phyloP scores from a whole-genome alignment of 2,888 invertebrate species.

The Acronicta leporina region DNA sequence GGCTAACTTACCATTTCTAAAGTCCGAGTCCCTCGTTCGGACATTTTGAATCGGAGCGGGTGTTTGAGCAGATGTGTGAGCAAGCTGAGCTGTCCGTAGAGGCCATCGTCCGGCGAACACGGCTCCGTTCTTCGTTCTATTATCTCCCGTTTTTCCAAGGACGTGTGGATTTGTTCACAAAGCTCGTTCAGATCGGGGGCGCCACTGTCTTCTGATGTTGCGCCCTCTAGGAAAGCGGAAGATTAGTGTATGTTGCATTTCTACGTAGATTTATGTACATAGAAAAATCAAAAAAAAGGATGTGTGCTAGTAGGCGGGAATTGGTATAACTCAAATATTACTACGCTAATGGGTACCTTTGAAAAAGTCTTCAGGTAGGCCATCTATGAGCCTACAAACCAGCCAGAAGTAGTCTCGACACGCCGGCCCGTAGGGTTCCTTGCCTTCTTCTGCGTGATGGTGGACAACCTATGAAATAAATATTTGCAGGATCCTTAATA shows the following conservation, averaged over 20 bases:
- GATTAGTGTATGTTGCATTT: neutral
- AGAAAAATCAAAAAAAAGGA: too few species aligned
- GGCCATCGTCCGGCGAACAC: conserved; percentile 96
- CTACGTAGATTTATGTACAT: too few species aligned
- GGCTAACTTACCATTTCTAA: conserved; percentile 87
- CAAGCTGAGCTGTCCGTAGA: conserved; percentile 95
- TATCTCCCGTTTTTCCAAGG: conserved; percentile 93
- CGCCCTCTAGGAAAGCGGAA: conserved; percentile 70
- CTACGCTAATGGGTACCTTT: conserved; percentile 83
- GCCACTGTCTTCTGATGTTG: conserved; percentile 84
- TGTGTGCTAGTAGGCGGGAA: too few species aligned
- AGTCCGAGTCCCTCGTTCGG: conserved; percentile 92
- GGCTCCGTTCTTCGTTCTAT: conserved; percentile 94
- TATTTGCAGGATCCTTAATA: too few species aligned
- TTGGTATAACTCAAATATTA: too few species aligned
- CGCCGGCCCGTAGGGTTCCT: conserved; percentile 98
- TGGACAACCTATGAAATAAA: conserved; percentile 81
- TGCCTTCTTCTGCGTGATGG: conserved; percentile 93
- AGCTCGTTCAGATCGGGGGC: conserved; percentile 91
- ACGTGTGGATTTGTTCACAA: conserved; percentile 92
- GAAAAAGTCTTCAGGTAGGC: conserved; percentile 93
- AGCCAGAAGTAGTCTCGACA: conserved; percentile 98
- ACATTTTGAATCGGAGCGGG: conserved; percentile 95
- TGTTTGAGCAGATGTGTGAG: conserved; percentile 97
- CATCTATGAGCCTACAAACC: conserved; percentile 95